Conservation (phyloP, 2,797 vertebrate genomes). For the Hemibagrus guttatus region DNA sequence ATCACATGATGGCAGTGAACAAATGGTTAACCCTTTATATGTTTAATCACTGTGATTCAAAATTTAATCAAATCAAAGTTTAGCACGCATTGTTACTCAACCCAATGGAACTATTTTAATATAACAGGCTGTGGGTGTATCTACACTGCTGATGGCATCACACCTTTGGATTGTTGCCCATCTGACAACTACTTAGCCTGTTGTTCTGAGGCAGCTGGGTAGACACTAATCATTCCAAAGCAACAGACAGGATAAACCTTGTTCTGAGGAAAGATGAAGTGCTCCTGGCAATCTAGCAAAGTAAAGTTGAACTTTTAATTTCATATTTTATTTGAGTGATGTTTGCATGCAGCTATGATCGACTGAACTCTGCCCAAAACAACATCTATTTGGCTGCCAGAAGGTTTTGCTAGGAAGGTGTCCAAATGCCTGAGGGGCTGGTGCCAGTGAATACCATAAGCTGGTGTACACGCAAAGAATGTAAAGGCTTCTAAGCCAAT, state of each 20-base stretch:
- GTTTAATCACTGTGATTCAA: not conserved
- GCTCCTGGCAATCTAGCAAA: not conserved
- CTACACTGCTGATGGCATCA: constrained; percentile 17
- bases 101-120: not conserved
- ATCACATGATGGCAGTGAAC: not conserved
- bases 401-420: constrained; percentile 58
- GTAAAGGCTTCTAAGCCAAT: not conserved
- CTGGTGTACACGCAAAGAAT: constrained; percentile 21
- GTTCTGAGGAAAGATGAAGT: not conserved
- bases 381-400: constrained; percentile 58
- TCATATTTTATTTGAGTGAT: not conserved
- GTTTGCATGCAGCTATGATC: not conserved
- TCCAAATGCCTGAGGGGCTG: constrained; percentile 42
- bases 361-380: constrained; percentile 20
- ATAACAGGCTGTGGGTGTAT: constrained; percentile 12
- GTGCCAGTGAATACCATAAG: constrained; percentile 20
- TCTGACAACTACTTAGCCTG: not conserved
- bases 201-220: constrained; percentile 9
- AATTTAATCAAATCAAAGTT: too few relatives aligned
- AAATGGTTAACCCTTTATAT: too few relatives aligned
- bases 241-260: constrained; percentile 37
- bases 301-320: not conserved
- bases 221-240: constrained; percentile 2
- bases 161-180: constrained; percentile 16
- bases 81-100: not conserved